Conservation (phyloP, 1,140 invertebrate species). For the Drosophila sucinea region DNA sequence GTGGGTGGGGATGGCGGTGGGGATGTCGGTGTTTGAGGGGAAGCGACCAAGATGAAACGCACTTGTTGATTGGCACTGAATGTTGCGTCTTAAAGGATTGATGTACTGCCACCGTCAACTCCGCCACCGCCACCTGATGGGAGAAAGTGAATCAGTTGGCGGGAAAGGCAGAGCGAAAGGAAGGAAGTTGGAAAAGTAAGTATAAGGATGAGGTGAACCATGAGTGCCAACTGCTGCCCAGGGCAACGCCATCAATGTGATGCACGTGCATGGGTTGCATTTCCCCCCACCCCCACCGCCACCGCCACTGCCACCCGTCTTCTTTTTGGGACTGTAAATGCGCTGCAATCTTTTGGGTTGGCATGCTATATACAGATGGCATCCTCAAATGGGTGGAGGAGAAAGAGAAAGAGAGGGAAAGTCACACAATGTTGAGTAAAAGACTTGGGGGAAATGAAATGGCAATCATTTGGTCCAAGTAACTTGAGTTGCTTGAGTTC, state of each 20-base stretch:
- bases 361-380: neutral
- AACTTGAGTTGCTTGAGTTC: neutral
- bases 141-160: slow-evolving; percentile 1
- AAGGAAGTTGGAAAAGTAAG: neutral
- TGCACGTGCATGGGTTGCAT: slow-evolving; percentile 53
- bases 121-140: slow-evolving; percentile 39
- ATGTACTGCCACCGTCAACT: slow-evolving; percentile 54
- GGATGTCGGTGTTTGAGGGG: neutral
- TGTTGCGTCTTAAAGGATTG: slow-evolving; percentile 80
- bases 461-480: neutral
- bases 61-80: slow-evolving; percentile 81
- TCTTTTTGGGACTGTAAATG: slow-evolving; percentile 40
- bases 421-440: slow-evolving; percentile 5
- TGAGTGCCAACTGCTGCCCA: slow-evolving; percentile 8
- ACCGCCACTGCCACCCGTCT: neutral
- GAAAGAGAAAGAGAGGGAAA: too few relatives aligned
- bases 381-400: too few relatives aligned
- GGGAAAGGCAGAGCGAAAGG: neutral
- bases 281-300: neutral
- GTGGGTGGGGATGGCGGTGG: slow-evolving; percentile 62
- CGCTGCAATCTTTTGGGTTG: slow-evolving; percentile 42
- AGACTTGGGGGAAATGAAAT: slow-evolving; percentile 2
- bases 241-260: slow-evolving; percentile 47
- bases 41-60: slow-evolving; percentile 68
- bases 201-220: neutral